A percentile compares a stretch with the other conserved stretches of the same genome.
Evolutionary conservation across 92 coral and sea anemone genomes (phyloP).

Genomic region (Epizoanthus stellaris): DNA sequence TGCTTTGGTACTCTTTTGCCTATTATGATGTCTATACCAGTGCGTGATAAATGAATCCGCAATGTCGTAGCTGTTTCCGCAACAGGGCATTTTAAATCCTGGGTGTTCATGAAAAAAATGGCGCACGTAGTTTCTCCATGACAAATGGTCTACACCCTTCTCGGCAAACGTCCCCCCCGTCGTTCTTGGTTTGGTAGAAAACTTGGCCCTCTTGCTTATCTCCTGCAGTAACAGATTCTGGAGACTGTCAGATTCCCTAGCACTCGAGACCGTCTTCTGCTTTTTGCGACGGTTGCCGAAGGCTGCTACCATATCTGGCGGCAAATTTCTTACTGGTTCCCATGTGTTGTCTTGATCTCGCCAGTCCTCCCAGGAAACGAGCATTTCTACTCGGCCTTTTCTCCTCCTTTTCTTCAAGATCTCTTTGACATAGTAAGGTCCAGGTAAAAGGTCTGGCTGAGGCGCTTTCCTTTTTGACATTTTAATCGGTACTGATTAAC

Average conservation of each 20-base stretch:
- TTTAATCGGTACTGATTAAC: too few relatives aligned
- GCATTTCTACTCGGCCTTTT: too few relatives aligned
- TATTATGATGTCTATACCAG: slow-evolving; percentile 24
- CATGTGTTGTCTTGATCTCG: slow-evolving; percentile 4
- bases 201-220: slow-evolving; percentile 13
- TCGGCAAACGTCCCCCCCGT: slow-evolving; percentile 8
- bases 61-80: slow-evolving; percentile 44
- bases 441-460: too few relatives aligned
- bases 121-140: slow-evolving; percentile 61
- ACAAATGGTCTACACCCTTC: slow-evolving; percentile 35
- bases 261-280: slow-evolving; percentile 22
- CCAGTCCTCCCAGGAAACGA: background rate
- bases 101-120: slow-evolving; percentile 49
- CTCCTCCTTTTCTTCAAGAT: too few relatives aligned
- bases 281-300: background rate
- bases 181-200: slow-evolving; percentile 19
- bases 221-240: slow-evolving; percentile 12
- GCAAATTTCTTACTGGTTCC: background rate
- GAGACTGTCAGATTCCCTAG: slow-evolving; percentile 21
- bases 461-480: too few relatives aligned
- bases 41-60: slow-evolving; percentile 56
- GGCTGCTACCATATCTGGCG: slow-evolving; percentile 6
- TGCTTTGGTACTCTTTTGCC: background rate
- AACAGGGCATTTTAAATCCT: slow-evolving; percentile 56
- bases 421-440: too few relatives aligned